A percentile compares a stretch with the other conserved stretches of the same genome.
phyloP scores from a whole-genome alignment of 2,797 vertebrate species.

The Acanthiza pusilla region DNA sequence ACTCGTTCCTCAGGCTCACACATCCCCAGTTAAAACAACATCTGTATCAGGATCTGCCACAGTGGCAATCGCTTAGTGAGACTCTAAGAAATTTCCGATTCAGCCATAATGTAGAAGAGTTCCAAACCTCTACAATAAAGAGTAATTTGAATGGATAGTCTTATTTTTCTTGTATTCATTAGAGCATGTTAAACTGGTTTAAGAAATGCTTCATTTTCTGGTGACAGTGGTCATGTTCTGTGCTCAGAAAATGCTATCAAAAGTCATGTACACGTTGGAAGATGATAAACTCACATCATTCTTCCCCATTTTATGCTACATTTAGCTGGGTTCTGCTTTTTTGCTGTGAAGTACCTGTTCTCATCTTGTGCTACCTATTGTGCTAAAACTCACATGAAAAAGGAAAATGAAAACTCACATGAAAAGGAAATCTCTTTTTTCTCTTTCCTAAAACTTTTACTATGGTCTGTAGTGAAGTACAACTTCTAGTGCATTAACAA shows the following conservation, averaged over 20 bases:
- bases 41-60: background rate
- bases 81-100: background rate
- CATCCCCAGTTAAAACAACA: background rate
- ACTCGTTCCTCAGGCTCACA: background rate
- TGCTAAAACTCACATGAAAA: background rate
- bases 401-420: background rate
- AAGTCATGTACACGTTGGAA: accelerated
- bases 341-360: background rate
- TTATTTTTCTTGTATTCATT: background rate
- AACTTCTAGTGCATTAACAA: background rate
- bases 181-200: background rate
- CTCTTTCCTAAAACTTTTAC: background rate
- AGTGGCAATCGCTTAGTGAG: background rate
- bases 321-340: background rate
- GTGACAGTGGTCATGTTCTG: background rate
- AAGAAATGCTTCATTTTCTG: background rate
- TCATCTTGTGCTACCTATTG: background rate
- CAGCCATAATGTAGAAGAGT: background rate
- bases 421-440: background rate
- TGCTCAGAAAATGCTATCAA: background rate
- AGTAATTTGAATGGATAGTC: background rate
- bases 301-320: background rate
- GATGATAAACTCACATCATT: background rate
- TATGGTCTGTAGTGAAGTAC: background rate
- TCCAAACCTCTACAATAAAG: background rate